Base-by-base conservation (phyloP, 2,113 vertebrate genomes). In the Mohoua ochrocephala region DNA sequence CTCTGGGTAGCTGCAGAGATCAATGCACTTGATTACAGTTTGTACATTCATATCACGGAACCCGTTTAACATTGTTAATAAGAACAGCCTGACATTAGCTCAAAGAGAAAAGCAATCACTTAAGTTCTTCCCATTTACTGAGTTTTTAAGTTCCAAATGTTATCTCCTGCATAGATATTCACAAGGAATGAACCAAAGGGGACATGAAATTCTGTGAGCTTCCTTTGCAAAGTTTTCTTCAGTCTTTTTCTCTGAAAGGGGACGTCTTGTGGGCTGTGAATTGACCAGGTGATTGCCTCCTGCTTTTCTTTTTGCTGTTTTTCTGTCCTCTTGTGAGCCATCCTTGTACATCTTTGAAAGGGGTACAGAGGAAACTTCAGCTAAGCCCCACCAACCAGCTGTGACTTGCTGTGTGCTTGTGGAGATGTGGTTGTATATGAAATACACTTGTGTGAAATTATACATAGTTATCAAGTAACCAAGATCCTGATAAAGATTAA, bases 81-180 rank as follows among this genome's bases (percentile, higher is more conserved):
- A 93, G 73, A 94, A 60, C 50, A 86, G 83, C 37, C 94, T 96
- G 88, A 86, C 47, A 93, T 96, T 97, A 96, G 92, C 90, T 70
- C 78, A 86, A 92, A 97, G 47, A 97, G 84, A 88, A 96, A 97
- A 95, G 86, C 60, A 92, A 97, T 90, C 79, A 93, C 83, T 95
- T 89, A 96, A 91, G 73, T 77, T 94, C 91, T 93, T 95, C 91
- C 88, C 86, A 67, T 96, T 95, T 96, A 78, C 85, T 96, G 92
- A 87, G 68, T 88, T 97, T 96, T 93, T 89, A 93, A 96, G 92
- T 88, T 87, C 87, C 80, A 92, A 92, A 84, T 93, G 44, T 92
- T 96, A 82, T 84, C 87, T 91, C 79, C 94, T 95, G 71, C 84
- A 90, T 50, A 86, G 92, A 95, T 91, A 96, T 95, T 94, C 90